A percentile compares a stretch with the other conserved stretches of the same genome.
phyloP scores from a whole-genome alignment of 2,797 vertebrate genomes.

The Trematomus bernacchii region DNA sequence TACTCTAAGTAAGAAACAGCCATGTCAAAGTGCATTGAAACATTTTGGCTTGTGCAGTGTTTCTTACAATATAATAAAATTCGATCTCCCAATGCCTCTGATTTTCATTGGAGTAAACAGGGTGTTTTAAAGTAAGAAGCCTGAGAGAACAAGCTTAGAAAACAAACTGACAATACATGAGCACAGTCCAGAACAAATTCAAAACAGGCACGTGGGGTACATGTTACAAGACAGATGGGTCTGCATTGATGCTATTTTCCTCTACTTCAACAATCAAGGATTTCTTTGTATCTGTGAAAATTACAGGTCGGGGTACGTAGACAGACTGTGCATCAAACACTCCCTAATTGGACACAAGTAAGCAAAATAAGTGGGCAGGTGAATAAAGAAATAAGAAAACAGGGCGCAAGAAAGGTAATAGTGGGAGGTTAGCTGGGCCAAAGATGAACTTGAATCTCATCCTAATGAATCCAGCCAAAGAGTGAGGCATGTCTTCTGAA shows the following conservation, averaged over 20 bases:
- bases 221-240: constrained; percentile 29
- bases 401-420: constrained; percentile 33
- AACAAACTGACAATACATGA: constrained; percentile 1
- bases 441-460: constrained; percentile 59
- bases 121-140: constrained; percentile 38
- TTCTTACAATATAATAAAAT: constrained; percentile 9
- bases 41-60: constrained; percentile 16
- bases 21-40: not conserved
- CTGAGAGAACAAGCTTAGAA: constrained; percentile 12
- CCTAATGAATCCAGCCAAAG: constrained; percentile 72
- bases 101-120: constrained; percentile 24
- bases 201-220: constrained; percentile 22
- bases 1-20: not conserved
- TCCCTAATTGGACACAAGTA: constrained; percentile 44
- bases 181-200: constrained; percentile 35
- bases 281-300: constrained; percentile 6
- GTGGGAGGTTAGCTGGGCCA: constrained; percentile 62
- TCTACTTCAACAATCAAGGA: constrained; percentile 33
- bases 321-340: constrained; percentile 3
- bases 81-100: not conserved
- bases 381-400: constrained; percentile 42
- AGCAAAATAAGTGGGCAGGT: constrained; percentile 45
- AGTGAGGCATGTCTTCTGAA: constrained; percentile 52
- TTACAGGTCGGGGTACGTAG: constrained; percentile 34
- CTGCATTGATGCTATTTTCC: constrained; percentile 9